Evolutionary conservation across 2,113 vertebrate species (phyloP).

Genomic region (Fulica atra): DNA sequence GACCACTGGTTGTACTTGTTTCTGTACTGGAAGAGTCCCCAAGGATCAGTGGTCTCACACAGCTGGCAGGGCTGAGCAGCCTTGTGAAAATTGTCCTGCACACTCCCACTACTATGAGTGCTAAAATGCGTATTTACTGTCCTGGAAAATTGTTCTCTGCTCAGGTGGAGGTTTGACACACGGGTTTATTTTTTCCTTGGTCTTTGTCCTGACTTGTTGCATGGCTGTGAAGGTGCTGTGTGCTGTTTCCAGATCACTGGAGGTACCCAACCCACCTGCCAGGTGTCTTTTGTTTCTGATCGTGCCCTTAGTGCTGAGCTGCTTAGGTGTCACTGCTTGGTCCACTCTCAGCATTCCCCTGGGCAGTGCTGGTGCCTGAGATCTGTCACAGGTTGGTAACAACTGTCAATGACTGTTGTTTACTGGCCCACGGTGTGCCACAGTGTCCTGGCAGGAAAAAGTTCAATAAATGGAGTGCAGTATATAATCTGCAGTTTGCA

Average conservation of each 20-base stretch:
- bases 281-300: neutral
- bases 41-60: neutral
- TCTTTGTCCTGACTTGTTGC: neutral
- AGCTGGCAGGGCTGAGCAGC: neutral
- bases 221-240: neutral
- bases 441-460: neutral
- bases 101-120: neutral
- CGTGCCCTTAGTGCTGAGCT: neutral
- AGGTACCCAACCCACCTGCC: neutral
- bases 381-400: neutral
- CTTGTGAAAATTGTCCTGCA: neutral
- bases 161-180: neutral
- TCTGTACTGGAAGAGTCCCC: neutral
- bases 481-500: neutral
- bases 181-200: neutral
- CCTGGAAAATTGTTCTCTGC: neutral
- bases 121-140: neutral
- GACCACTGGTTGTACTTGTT: neutral
- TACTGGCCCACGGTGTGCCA: neutral
- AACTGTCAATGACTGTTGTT: neutral
- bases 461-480: neutral
- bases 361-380: neutral
- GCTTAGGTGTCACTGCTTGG: neutral
- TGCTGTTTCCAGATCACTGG: neutral
- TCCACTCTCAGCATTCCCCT: neutral